These are phyloP conservation scores for Ennomos erosarius DNA, from an alignment of 2,888 invertebrate species.

Conservation along the genomic window DNA sequence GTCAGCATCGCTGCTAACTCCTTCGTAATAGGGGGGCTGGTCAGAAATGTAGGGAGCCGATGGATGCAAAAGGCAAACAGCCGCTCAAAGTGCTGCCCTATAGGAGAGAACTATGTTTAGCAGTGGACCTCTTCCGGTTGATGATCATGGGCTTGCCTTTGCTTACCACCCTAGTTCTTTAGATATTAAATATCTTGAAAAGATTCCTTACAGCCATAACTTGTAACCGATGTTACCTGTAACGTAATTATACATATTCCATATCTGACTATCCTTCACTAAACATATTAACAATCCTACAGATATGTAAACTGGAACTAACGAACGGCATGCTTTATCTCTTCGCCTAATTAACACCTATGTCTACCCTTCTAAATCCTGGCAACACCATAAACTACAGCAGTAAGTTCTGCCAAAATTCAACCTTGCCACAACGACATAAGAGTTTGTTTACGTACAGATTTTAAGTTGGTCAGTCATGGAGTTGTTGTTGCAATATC, in stretches of 20 bases:
- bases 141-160: no score
- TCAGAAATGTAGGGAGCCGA: no score
- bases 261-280: constrained; percentile 18
- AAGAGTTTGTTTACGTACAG: constrained; percentile 4
- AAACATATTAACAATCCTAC: constrained; percentile 32
- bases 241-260: constrained; percentile 10
- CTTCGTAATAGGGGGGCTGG: no score
- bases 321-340: constrained; percentile 50
- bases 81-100: no score
- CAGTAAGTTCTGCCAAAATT: neutral
- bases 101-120: no score
- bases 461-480: neutral
- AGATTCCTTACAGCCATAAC: no score
- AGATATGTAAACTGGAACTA: constrained; percentile 46
- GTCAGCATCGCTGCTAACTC: no score
- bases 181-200: no score
- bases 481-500: constrained; percentile 21
- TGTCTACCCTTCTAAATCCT: constrained; percentile 41
- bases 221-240: constrained; percentile 1
- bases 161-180: no score
- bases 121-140: no score
- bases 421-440: neutral
- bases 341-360: constrained; percentile 55
- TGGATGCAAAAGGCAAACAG: no score
- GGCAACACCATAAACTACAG: constrained; percentile 10